Evolutionary conservation across 92 coral and sea anemone species (phyloP).

Genomic region (Palythoa heliodiscus): DNA sequence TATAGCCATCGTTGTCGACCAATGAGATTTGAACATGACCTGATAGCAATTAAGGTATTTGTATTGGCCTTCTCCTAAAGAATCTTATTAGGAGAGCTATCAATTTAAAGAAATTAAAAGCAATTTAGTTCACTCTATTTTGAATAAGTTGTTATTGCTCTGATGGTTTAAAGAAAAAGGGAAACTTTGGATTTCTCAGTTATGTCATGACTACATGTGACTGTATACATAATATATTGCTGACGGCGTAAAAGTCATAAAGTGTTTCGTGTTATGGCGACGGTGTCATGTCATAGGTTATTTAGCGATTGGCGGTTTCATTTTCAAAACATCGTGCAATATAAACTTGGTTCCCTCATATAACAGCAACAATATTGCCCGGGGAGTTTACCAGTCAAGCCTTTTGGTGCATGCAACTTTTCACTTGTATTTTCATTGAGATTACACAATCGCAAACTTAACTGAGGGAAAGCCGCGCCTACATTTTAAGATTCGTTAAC

Average conservation of each 20-base stretch:
- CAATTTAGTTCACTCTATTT: not conserved
- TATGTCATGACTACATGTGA: too few species aligned
- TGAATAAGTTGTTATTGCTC: not conserved
- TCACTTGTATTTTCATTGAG: too few species aligned
- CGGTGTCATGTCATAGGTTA: not conserved
- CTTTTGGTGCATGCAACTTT: too few species aligned
- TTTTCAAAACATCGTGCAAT: not conserved
- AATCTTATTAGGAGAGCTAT: not conserved
- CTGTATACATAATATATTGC: not conserved
- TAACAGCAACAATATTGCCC: too few species aligned
- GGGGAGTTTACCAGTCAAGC: too few species aligned
- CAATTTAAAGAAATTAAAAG: not conserved
- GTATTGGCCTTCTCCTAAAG: constrained; percentile 1
- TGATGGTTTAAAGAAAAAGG: not conserved
- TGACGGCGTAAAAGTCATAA: not conserved
- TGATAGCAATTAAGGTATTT: not conserved
- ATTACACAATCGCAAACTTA: too few species aligned
- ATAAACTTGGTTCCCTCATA: not conserved
- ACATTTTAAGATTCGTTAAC: too few species aligned
- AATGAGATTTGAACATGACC: not conserved
- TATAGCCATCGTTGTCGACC: not conserved
- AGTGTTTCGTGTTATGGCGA: not conserved
- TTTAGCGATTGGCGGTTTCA: not conserved
- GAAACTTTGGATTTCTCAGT: too few species aligned
- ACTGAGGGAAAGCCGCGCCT: too few species aligned